Base-by-base conservation (phyloP, 2,113 vertebrate species). In the Pogona vitticeps region DNA sequence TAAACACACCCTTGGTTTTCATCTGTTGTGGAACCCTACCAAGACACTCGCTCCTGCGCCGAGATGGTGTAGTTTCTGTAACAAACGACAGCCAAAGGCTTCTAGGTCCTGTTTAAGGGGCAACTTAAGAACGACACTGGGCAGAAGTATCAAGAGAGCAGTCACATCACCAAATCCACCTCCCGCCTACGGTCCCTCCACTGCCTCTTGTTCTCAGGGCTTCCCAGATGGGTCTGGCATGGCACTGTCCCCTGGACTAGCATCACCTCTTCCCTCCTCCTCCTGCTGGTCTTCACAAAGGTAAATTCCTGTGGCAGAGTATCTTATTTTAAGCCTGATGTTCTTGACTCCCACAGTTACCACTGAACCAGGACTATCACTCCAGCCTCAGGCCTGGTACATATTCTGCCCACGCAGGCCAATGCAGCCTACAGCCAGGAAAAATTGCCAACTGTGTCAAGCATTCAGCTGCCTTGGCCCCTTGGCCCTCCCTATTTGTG, bases 21-120 rank as follows among this genome's bases (percentile, higher is more conserved):
- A 2, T 67, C 21, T 0, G 56, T 0, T 0, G 33, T 21, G 23
- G 76, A 0, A 61, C 59, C 38, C 28, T 59, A 73, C 36, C 52
- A 52, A 31, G 40, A 67, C 23, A 31, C 1, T 36, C 46, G 31
- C 52, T 31, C 79, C 28, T 2, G 1, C 1, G 0, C 1, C 0
- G 80, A 40, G 71, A 23, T 2, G 8, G 1, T 0, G 3, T 61
- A 17, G 68, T 70, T 67, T 6, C 13, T 1, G 33, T 82, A 18
- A 10, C 52, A 0, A 0, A 56, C 56, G 20, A 1, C 28, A 23
- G 20, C 81, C 56, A 70, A 73, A 7, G 5, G 28, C 28, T 1
- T 20, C 10, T 59, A 36, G 1, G 38, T 0, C 0, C 52, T 52
- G 0, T 0, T 52, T 63, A 67, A 1, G 65, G n/a, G n/a, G n/a